A percentile compares a stretch with the other conserved stretches of the same genome.
These are phyloP conservation scores for Daubentonia madagascariensis DNA, from an alignment of 2,113 vertebrate species.

Conservation along the genomic window DNA sequence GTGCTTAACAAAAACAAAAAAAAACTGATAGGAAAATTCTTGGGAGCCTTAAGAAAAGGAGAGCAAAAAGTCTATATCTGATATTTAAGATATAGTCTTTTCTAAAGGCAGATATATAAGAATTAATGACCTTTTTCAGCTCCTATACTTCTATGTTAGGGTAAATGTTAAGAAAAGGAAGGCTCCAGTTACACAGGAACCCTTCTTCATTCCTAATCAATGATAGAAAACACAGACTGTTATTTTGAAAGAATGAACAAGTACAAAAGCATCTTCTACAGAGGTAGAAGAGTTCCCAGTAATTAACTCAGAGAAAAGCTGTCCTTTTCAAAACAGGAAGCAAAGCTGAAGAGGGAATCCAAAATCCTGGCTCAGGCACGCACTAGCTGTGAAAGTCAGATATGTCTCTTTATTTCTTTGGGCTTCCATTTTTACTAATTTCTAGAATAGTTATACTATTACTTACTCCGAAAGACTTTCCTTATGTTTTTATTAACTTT, in stretches of 20 bases:
- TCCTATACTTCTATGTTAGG: not conserved
- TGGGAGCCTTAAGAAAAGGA: not conserved
- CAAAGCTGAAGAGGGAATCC: not conserved
- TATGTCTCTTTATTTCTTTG: not conserved
- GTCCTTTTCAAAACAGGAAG: not conserved
- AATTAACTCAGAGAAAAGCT: not conserved
- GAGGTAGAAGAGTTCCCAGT: not conserved
- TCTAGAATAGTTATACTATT: not conserved
- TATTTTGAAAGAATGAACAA: slow-evolving; percentile 18
- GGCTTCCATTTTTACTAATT: not conserved
- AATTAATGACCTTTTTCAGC: not conserved
- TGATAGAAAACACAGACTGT: not conserved
- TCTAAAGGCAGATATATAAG: not conserved
- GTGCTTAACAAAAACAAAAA: not conserved
- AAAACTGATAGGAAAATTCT: not conserved
- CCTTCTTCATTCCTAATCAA: not conserved
- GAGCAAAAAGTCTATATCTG: not conserved
- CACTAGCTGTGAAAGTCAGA: not conserved
- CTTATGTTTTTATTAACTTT: slow-evolving; percentile 16
- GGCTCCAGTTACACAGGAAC: not conserved
- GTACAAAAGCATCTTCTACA: not conserved
- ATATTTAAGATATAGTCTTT: not conserved
- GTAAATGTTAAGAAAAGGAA: not conserved
- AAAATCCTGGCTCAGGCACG: not conserved
- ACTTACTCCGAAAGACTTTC: slow-evolving; percentile 7